phyloP scores from a whole-genome alignment of 2,113 vertebrate species.

The Zosterops japonicus region DNA sequence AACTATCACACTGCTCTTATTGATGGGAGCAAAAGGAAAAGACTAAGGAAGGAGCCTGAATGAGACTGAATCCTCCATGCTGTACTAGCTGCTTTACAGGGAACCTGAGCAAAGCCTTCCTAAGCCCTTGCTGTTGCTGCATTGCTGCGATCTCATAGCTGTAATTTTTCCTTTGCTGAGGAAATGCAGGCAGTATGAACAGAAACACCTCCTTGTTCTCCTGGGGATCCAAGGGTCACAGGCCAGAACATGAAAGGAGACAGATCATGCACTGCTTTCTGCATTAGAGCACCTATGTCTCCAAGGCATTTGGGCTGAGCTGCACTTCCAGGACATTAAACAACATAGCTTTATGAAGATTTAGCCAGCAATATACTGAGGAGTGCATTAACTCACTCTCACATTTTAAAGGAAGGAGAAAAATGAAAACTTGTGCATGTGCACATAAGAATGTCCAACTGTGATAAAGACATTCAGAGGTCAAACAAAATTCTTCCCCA shows the following conservation, averaged over 20 bases:
- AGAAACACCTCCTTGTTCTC: background rate
- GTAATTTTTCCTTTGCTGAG: background rate
- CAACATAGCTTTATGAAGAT: background rate
- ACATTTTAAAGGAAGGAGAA: background rate
- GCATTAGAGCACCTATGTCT: constrained; percentile 14
- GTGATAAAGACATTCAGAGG: background rate
- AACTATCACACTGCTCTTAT: accelerated
- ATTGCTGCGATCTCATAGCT: background rate
- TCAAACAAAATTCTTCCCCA: background rate
- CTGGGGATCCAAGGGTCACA: constrained; percentile 17
- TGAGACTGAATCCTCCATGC: background rate
- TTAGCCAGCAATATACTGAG: background rate
- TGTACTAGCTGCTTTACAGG: background rate
- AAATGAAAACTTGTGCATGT: background rate
- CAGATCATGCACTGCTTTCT: constrained; percentile 16
- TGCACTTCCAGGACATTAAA: background rate
- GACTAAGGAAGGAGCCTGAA: background rate
- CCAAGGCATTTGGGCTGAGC: background rate
- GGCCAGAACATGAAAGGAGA: background rate
- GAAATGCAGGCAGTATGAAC: background rate
- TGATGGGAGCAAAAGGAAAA: background rate
- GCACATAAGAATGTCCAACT: accelerated
- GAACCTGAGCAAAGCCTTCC: background rate
- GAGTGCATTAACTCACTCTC: background rate
- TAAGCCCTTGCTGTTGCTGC: background rate